Base-by-base conservation (phyloP, 1,140 invertebrate species). In the Calycopis cecrops region DNA sequence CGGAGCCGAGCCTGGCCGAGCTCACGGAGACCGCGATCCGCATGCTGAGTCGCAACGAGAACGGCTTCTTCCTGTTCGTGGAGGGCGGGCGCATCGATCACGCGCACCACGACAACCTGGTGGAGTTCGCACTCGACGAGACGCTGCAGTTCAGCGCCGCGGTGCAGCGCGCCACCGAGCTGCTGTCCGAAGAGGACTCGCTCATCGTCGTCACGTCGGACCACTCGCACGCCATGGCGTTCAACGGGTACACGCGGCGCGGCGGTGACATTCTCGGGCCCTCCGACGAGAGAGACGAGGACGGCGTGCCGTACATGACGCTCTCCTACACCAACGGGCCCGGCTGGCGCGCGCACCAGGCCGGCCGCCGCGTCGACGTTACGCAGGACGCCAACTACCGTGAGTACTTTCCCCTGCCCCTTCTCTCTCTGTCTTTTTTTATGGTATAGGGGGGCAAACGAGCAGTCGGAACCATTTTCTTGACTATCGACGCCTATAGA, bases 51-150 rank as follows among this genome's bases (percentile, higher is more conserved):
- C 93, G 93, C 63, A 95, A 95, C 79, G 86, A 92, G 9, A 91
- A 94, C 37, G 96, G 96, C 17, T 98, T 92, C 80, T 96, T 98
- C 73, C 83, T 98, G 9, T 93, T 98, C 69, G 94, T 97, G 6
- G 96, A 98, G 91, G 95, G 92, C 7, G 93, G 93, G 0, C 91
- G 91, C 53, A 97, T 97, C 35, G 96, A 97, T 73, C 90, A 93
- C 52, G 95, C 92, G 1, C 94, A 97, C 76, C 96, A 97, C 71
- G 82, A 90, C 0, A 94, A 92, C 65, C 88, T 89, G 55, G 94
- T 93, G 0, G 84, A 90, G 52, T 79, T 92, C 18, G 94, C 95
- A 0, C 57, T 82, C 2, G 85, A 91, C 59, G 92, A 93, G 67
- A 91, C 92, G 0, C 76, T 91, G 0, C 90, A 92, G 65, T 79